Conservation (phyloP, 2,797 vertebrate species). For the Enteromius thamalakanensis region DNA sequence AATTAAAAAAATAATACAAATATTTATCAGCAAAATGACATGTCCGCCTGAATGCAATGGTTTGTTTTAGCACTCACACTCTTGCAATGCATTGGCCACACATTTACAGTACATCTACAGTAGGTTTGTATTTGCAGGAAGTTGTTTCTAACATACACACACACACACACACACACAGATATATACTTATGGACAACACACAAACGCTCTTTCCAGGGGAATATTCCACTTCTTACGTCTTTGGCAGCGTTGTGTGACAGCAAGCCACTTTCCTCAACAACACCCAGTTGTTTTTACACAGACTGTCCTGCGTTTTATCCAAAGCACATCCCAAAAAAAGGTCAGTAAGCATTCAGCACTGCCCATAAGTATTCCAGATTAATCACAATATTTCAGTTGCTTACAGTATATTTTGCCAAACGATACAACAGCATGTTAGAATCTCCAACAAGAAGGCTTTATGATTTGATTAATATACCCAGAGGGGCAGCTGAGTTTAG, state of each 20-base stretch:
- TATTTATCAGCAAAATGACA: background rate
- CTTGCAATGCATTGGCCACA: background rate
- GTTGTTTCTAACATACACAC: background rate
- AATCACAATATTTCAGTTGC: conserved; percentile 22
- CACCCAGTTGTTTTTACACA: conserved; percentile 33
- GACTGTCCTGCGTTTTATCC: conserved; percentile 22
- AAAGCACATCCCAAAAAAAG: conserved; percentile 44
- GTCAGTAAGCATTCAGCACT: conserved; percentile 16
- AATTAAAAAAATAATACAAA: background rate
- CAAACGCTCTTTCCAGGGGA: conserved; percentile 9
- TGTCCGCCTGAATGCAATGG: background rate
- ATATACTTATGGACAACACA: background rate
- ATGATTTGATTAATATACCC: conserved; percentile 10
- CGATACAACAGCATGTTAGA: background rate
- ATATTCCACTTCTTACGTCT: conserved; percentile 14
- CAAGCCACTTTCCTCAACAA: conserved; percentile 30
- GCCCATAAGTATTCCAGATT: background rate
- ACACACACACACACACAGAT: background rate
- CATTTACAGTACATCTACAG: background rate
- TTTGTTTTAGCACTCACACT: background rate
- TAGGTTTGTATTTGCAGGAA: background rate
- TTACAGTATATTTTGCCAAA: conserved; percentile 1
- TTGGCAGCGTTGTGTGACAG: background rate
- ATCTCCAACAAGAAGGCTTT: background rate
- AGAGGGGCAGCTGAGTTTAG: background rate